phyloP scores from a whole-genome alignment of 2,888 invertebrate species.

The Quadriops clusia region DNA sequence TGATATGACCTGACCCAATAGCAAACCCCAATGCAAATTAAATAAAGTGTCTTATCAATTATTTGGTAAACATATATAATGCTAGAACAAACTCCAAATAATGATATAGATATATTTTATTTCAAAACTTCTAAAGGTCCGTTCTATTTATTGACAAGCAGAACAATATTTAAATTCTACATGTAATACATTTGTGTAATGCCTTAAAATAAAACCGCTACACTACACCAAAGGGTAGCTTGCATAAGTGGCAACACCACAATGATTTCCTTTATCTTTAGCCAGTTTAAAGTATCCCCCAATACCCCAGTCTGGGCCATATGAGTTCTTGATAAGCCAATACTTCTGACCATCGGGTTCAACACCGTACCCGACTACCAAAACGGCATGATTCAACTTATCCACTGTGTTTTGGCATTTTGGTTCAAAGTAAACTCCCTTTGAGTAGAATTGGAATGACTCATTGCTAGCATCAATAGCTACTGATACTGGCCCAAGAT shows the following conservation, averaged over 20 bases:
- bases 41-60: too few relatives aligned
- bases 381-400: slow-evolving; percentile 71
- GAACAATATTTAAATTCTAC: too few relatives aligned
- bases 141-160: too few relatives aligned
- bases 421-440: slow-evolving; percentile 70
- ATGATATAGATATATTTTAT: too few relatives aligned
- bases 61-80: too few relatives aligned
- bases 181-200: too few relatives aligned
- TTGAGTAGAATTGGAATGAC: slow-evolving; percentile 75
- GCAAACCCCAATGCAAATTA: too few relatives aligned
- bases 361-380: slow-evolving; percentile 66
- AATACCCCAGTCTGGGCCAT: slow-evolving; percentile 36
- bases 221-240: slow-evolving; percentile 75
- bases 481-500: slow-evolving; percentile 73
- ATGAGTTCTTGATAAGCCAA: slow-evolving; percentile 61
- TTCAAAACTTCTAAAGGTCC: too few relatives aligned
- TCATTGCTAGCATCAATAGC: slow-evolving; percentile 81
- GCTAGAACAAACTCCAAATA: too few relatives aligned
- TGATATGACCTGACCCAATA: too few relatives aligned
- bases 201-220: too few relatives aligned
- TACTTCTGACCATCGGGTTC: slow-evolving; percentile 47
- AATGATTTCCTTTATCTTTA: slow-evolving; percentile 49
- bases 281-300: slow-evolving; percentile 25
- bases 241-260: slow-evolving; percentile 69
- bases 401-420: slow-evolving; percentile 49